Evolutionary conservation across 2,113 vertebrate species (phyloP).

Genomic region (Colius striatus): DNA sequence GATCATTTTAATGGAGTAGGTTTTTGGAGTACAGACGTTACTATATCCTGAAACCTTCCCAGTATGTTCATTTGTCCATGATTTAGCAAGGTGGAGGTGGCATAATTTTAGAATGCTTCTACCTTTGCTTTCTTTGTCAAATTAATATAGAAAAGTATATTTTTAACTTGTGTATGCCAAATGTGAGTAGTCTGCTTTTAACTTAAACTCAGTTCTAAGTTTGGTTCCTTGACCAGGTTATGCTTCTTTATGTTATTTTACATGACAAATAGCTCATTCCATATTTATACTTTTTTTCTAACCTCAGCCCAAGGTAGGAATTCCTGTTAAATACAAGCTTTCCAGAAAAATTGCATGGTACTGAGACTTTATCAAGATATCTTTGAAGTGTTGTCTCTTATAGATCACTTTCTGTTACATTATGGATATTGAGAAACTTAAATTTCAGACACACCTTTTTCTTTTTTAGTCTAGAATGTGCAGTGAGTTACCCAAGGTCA

Average conservation of each 20-base stretch:
- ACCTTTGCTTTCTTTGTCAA: background rate
- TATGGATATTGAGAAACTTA: background rate
- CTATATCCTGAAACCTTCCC: background rate
- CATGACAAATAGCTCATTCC: background rate
- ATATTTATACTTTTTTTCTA: background rate
- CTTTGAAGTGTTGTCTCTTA: background rate
- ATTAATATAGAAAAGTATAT: background rate
- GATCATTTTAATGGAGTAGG: background rate
- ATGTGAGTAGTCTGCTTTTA: background rate
- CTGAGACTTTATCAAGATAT: background rate
- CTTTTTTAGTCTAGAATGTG: conserved; percentile 2
- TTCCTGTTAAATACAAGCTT: background rate
- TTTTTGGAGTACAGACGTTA: background rate
- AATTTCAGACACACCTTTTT: background rate
- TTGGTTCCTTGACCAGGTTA: background rate
- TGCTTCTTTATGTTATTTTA: background rate
- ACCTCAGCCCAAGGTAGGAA: background rate
- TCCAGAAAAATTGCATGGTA: background rate
- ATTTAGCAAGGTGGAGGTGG: background rate
- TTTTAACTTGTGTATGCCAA: background rate
- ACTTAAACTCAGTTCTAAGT: background rate
- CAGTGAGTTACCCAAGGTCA: background rate
- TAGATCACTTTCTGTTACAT: background rate
- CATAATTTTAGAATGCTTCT: background rate
- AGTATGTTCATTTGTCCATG: background rate